Evolutionary conservation across 2,113 vertebrate genomes (phyloP).

Genomic region (Zonotrichia leucophrys): DNA sequence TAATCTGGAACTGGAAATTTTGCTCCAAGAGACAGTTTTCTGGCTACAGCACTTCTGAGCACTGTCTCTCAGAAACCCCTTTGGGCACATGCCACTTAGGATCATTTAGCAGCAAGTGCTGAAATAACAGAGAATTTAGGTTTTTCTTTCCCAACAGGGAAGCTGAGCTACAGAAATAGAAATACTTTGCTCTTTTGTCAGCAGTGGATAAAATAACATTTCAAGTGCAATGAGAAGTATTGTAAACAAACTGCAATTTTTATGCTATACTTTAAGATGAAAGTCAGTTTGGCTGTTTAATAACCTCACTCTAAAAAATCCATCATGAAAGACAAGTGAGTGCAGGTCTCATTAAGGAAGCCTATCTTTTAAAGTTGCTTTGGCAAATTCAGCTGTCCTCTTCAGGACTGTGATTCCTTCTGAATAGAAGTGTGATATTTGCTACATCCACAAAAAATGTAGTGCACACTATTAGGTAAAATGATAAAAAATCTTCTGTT

Average conservation of each 20-base stretch:
- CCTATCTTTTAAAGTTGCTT: neutral
- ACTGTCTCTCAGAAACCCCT: neutral
- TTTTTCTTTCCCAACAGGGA: neutral
- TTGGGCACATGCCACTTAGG: neutral
- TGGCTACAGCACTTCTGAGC: neutral
- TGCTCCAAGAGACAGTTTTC: neutral
- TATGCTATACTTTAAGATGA: neutral
- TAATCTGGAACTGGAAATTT: neutral
- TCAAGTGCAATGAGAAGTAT: slow-evolving; percentile 5
- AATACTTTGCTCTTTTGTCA: slow-evolving; percentile 47
- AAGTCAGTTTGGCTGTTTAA: slow-evolving; percentile 37
- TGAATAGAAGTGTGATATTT: neutral
- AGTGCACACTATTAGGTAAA: neutral
- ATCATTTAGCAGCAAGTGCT: neutral
- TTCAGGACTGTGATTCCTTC: neutral
- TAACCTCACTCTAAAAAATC: neutral
- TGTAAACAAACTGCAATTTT: slow-evolving; percentile 38
- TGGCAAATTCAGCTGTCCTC: neutral
- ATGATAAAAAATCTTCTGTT: neutral
- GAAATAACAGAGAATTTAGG: neutral
- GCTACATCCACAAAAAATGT: neutral
- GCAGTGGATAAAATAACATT: neutral
- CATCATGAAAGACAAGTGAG: neutral
- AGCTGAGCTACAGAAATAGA: slow-evolving; percentile 25
- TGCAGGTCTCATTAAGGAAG: neutral